Evolutionary conservation across 2,797 vertebrate species (phyloP), one percentile per base, ranked within the genome.

Genomic region (Anabas testudineus): DNA sequence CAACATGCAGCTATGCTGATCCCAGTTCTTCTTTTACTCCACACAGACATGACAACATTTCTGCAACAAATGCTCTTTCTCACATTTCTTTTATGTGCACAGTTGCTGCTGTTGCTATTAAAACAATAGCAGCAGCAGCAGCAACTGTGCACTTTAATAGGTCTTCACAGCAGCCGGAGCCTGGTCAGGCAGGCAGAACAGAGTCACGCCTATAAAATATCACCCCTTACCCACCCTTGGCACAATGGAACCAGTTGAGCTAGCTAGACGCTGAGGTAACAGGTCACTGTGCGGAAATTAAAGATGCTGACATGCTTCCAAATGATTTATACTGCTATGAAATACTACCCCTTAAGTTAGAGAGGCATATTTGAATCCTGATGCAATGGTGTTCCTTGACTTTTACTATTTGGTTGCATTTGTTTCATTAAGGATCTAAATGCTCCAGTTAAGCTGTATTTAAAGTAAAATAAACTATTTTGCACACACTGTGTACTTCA

Each of bases 181-280:
- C 15, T 48, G 51, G 54, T 24, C 46, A 66, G 39, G 36, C 7
- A 24, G 47, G 55, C 26, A 61, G 22, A 76, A 76, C 42, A 30
- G 32, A 83, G 82, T 67, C 72, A 74, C 80, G 62, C 64, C 48
- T 69, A 57, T 82, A 71, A 83, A 86, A 72, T 49, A 55, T 58
- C 56, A 46, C 55, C 37, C 42, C 55, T 22, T 46, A 67, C 75
- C 78, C 77, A 72, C 30, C 28, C 55, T 67, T 76, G 76, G 78
- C 80, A 74, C 32, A 67, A 43, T 63, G 61, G 65, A 76, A 65
- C 64, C 71, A 71, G 72, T 81, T 51, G 74, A 81, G 84, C 84
- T 65, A 55, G 76, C 82, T 43, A 87, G 83, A 89, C 67, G 65
- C 81, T 82, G 83, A 87, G 74, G 79, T 84, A 87, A 87, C 81